These are phyloP conservation scores for Tricholauxania praeusta DNA, from an alignment of 2,888 invertebrate genomes.

Conservation along the genomic window DNA sequence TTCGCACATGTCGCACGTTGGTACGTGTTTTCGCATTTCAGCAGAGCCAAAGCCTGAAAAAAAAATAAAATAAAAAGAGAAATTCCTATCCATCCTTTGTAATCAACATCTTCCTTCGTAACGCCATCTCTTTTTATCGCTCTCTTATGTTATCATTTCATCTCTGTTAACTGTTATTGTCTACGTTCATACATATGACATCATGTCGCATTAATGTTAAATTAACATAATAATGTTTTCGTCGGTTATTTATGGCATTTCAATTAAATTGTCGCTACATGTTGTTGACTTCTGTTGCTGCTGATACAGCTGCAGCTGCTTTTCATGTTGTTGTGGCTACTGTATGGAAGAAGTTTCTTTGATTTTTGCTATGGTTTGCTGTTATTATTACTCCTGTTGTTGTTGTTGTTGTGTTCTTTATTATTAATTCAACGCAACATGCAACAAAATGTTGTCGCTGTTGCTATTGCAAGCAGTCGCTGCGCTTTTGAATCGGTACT, in stretches of 20 bases:
- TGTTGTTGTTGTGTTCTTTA: slow-evolving; percentile 24
- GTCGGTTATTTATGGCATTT: slow-evolving; percentile 42
- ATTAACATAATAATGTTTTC: slow-evolving; percentile 43
- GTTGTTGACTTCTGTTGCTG: slow-evolving; percentile 29
- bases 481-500: neutral
- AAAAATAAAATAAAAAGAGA: neutral
- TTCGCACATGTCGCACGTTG: slow-evolving; percentile 16
- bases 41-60: too few relatives aligned
- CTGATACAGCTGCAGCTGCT: neutral
- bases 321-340: neutral
- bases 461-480: neutral
- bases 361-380: neutral
- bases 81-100: neutral
- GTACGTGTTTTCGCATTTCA: slow-evolving; percentile 2
- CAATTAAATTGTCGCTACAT: slow-evolving; percentile 41
- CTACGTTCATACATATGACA: slow-evolving; percentile 28
- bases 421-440: slow-evolving; percentile 39
- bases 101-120: neutral
- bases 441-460: slow-evolving; percentile 22
- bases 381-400: slow-evolving; percentile 5
- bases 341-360: neutral
- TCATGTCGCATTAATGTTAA: slow-evolving; percentile 44
- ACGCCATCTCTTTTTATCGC: neutral
- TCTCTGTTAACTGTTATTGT: neutral
- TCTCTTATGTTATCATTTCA: neutral